Percentiles rank a stretch among this genome's conserved stretches.
phyloP scores from a whole-genome alignment of 2,888 invertebrate species.

The Drosophila robusta region DNA sequence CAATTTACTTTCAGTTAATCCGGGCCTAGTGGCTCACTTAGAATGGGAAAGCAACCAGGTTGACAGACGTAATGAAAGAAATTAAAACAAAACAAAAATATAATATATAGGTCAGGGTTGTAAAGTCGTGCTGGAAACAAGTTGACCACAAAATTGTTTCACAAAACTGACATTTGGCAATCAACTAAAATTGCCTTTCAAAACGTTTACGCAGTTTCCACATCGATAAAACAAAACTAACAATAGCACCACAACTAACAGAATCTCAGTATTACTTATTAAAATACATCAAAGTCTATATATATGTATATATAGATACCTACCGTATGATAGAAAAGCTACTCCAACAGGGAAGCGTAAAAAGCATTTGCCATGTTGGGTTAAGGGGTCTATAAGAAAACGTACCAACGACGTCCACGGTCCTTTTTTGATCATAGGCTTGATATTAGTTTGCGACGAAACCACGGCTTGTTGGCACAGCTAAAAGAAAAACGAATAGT shows the following conservation, averaged over 20 bases:
- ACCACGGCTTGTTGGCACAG: conserved; percentile 3
- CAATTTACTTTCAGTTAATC: conserved; percentile 70
- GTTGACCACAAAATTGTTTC: no score
- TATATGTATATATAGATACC: conserved; percentile 18
- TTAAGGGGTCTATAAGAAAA: conserved; percentile 9
- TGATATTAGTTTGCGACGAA: no score
- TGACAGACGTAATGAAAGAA: no score
- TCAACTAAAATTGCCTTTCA: neutral
- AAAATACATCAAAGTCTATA: conserved; percentile 29
- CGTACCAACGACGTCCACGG: conserved; percentile 23
- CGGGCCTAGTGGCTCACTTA: conserved; percentile 48
- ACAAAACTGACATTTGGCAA: neutral
- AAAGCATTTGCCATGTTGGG: conserved; percentile 66
- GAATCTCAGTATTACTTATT: conserved; percentile 76
- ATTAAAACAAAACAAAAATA: no score
- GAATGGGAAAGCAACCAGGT: conserved; percentile 6
- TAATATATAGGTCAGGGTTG: no score
- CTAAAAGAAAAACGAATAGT: neutral
- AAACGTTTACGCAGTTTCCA: conserved; percentile 9
- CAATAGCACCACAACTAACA: conserved; percentile 56
- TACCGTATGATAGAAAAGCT: no score
- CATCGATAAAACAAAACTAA: neutral
- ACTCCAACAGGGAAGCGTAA: conserved; percentile 19
- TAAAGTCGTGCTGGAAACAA: no score
- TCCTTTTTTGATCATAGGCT: conserved; percentile 1